Evolutionary conservation across 2,113 vertebrate genomes (phyloP).

Genomic region (Ailurus styani): DNA sequence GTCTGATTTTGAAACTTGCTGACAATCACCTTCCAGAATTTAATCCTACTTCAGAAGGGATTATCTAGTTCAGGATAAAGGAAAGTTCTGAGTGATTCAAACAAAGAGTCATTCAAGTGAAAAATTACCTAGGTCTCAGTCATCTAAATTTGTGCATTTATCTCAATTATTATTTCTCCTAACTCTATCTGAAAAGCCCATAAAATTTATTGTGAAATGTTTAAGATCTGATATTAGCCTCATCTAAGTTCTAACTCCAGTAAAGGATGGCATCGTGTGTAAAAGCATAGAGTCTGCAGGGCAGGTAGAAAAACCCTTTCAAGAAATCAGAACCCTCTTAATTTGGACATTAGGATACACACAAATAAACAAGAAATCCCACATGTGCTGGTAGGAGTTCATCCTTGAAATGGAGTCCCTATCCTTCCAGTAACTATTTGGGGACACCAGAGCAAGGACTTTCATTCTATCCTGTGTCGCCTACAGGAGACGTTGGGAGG

Average conservation of each 20-base stretch:
- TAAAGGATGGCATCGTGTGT: neutral
- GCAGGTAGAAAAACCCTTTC: neutral
- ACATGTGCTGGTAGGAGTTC: neutral
- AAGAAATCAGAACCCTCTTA: neutral
- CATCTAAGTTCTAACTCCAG: neutral
- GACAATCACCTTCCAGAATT: neutral
- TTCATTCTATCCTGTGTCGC: neutral
- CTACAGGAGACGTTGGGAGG: neutral
- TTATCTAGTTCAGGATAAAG: constrained; percentile 28
- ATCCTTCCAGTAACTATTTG: neutral
- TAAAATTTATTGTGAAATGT: neutral
- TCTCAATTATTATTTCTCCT: constrained; percentile 1
- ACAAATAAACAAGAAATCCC: neutral
- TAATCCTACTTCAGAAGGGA: neutral
- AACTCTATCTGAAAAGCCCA: neutral
- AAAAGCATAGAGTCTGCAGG: neutral
- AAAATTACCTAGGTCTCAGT: neutral
- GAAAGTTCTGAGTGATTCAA: neutral
- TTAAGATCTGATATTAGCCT: neutral
- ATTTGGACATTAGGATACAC: neutral
- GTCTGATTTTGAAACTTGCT: constrained; percentile 24
- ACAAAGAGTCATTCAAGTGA: neutral
- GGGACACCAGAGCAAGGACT: neutral
- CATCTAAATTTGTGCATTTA: neutral
- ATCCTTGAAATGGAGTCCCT: neutral